Conservation (phyloP, 2,888 invertebrate genomes). For the Ochropleura leucogaster region DNA sequence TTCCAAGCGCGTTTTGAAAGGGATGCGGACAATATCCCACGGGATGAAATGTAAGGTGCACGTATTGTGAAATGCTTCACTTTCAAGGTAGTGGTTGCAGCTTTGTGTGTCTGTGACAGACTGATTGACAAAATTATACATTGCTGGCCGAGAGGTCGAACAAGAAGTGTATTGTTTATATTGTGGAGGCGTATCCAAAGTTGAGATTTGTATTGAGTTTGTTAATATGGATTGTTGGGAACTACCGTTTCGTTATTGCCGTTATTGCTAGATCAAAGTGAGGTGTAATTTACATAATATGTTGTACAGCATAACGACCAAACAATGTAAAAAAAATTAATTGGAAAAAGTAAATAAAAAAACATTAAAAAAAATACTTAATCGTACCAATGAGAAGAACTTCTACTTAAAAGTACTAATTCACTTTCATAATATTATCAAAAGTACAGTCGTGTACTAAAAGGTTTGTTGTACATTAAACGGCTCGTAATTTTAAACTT, state of each 20-base stretch:
- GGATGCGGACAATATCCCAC: slow-evolving; percentile 69
- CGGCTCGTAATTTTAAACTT: slow-evolving; percentile 71
- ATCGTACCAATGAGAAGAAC: not conserved
- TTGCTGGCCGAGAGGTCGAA: slow-evolving; percentile 19
- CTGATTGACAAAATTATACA: slow-evolving; percentile 55
- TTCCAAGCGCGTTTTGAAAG: slow-evolving; percentile 64
- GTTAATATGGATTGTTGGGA: not conserved
- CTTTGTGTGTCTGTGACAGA: slow-evolving; percentile 55
- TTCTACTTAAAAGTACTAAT: slow-evolving; percentile 41
- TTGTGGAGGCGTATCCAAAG: slow-evolving; percentile 13
- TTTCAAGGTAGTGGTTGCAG: slow-evolving; percentile 61
- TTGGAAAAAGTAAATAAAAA: not conserved
- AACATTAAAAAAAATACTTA: not conserved
- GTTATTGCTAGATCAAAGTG: not conserved
- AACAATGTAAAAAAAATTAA: not conserved
- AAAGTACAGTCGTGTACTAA: slow-evolving; percentile 36
- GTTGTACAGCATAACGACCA: not conserved
- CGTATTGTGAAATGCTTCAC: slow-evolving; percentile 60
- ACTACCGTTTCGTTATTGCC: too few relatives aligned
- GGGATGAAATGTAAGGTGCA: slow-evolving; percentile 70
- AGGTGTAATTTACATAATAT: not conserved
- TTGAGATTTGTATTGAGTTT: not conserved
- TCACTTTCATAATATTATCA: slow-evolving; percentile 50
- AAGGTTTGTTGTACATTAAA: slow-evolving; percentile 57
- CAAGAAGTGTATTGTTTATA: slow-evolving; percentile 33